phyloP scores from a whole-genome alignment of 2,888 invertebrate species.

The Rutpela maculata region DNA sequence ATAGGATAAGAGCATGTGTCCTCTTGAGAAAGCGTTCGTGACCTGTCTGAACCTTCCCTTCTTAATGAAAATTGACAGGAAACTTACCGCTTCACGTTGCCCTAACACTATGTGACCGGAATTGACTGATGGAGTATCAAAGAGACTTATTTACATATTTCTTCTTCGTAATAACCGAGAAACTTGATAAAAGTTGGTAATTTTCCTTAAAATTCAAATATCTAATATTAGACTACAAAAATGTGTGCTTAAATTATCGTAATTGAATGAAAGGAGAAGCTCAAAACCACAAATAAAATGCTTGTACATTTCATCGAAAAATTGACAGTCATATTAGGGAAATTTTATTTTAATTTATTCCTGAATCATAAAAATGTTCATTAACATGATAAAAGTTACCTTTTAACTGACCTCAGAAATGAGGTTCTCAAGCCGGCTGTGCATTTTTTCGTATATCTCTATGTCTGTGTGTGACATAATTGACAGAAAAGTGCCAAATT shows the following conservation, averaged over 20 bases:
- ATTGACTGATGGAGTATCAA: constrained; percentile 7
- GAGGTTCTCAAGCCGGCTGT: no score
- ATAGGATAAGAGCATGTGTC: not conserved
- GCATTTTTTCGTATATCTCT: no score
- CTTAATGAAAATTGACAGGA: constrained; percentile 18
- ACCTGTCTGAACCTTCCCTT: not conserved
- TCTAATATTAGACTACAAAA: not conserved
- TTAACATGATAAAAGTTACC: no score
- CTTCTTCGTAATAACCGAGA: not conserved
- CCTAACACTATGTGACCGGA: not conserved
- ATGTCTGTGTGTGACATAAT: no score
- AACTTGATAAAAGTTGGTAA: not conserved
- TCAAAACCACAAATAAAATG: no score
- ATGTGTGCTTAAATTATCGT: not conserved
- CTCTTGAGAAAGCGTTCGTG: not conserved
- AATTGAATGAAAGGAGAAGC: no score
- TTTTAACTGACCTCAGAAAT: no score
- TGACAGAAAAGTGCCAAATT: no score
- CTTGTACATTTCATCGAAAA: no score
- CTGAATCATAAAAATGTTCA: no score
- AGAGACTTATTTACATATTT: not conserved
- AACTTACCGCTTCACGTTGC: constrained; percentile 3
- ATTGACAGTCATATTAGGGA: no score
- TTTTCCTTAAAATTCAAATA: not conserved
- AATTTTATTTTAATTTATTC: no score